Evolutionary conservation across 2,113 vertebrate species (phyloP).

Genomic region (Brevimyrus niger): DNA sequence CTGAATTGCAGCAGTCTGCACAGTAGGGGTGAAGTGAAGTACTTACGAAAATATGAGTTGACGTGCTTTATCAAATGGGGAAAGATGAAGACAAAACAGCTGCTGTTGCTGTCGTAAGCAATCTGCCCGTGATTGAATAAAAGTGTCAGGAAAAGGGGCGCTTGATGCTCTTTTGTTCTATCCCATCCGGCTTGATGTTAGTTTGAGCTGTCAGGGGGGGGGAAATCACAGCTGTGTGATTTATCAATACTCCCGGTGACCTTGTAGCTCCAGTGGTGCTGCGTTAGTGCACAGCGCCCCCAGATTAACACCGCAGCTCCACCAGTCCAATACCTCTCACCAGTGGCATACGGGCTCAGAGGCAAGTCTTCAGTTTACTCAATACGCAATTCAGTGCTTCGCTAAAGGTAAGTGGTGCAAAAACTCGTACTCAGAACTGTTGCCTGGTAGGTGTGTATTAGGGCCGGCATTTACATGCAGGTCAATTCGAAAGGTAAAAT

Average conservation of each 20-base stretch:
- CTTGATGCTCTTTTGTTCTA: constrained; percentile 99
- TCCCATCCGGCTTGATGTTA: constrained; percentile 99
- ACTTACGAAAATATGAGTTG: constrained; percentile 99
- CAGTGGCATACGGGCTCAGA: background rate
- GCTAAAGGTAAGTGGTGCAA: background rate
- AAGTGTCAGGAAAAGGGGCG: constrained; percentile 99
- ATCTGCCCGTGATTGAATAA: constrained; percentile 99
- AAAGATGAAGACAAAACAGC: constrained; percentile 99
- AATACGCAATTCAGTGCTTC: background rate
- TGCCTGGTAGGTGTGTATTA: background rate
- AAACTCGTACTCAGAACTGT: background rate
- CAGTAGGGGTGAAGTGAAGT: constrained; percentile 98
- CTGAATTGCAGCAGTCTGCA: constrained; percentile 80
- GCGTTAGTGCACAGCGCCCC: constrained; percentile 69
- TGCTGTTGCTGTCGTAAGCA: constrained; percentile 99
- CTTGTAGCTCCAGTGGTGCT: constrained; percentile 69
- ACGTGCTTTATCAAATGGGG: constrained; percentile 99
- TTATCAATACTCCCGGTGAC: constrained; percentile 99
- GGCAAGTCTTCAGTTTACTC: background rate
- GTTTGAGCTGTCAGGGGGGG: constrained; percentile 99
- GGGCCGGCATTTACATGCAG: background rate
- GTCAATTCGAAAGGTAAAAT: background rate
- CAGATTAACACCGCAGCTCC: constrained; percentile 39
- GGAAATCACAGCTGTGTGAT: constrained; percentile 99
- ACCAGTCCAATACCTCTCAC: background rate